Percentiles rank a stretch among this genome's conserved stretches.
Evolutionary conservation across 2,888 invertebrate genomes (phyloP).

Genomic region (Rhogogaster chlorosoma): DNA sequence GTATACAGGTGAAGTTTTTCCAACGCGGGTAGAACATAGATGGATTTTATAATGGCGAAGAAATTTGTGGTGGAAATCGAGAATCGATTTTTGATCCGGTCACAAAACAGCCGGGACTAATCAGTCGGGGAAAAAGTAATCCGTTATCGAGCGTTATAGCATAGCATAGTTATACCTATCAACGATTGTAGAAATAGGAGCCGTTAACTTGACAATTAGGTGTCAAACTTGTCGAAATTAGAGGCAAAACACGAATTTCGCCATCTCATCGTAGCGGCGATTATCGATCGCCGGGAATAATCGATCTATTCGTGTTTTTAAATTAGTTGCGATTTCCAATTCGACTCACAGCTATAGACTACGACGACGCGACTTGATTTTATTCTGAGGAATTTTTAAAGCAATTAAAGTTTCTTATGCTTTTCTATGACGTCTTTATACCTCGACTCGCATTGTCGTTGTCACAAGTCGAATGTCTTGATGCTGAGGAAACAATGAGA

Average conservation of each 20-base stretch:
- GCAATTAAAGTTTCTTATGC: not conserved
- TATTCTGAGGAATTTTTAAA: not conserved
- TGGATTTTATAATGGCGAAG: not conserved
- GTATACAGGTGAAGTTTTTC: not conserved
- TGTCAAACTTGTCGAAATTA: conserved; percentile 15
- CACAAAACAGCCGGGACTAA: conserved; percentile 33
- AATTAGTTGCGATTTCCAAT: not conserved
- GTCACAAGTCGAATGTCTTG: not conserved
- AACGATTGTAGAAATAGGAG: not conserved
- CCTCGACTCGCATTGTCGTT: not conserved
- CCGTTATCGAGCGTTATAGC: conserved; percentile 35
- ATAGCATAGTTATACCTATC: not conserved
- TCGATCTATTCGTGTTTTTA: not conserved
- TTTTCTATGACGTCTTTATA: not conserved
- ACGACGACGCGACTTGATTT: not conserved
- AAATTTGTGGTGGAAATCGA: not conserved
- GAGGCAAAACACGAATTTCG: not conserved
- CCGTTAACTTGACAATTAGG: conserved; percentile 4
- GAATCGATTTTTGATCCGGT: conserved; percentile 15
- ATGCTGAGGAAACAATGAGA: not conserved
- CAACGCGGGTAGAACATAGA: not conserved
- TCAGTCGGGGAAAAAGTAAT: conserved; percentile 20
- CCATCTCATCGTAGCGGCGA: not conserved
- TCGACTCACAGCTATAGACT: not conserved
- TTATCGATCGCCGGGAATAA: not conserved